Evolutionary conservation across 1,140 invertebrate genomes (phyloP).

Genomic region (Dendroctonus valens): DNA sequence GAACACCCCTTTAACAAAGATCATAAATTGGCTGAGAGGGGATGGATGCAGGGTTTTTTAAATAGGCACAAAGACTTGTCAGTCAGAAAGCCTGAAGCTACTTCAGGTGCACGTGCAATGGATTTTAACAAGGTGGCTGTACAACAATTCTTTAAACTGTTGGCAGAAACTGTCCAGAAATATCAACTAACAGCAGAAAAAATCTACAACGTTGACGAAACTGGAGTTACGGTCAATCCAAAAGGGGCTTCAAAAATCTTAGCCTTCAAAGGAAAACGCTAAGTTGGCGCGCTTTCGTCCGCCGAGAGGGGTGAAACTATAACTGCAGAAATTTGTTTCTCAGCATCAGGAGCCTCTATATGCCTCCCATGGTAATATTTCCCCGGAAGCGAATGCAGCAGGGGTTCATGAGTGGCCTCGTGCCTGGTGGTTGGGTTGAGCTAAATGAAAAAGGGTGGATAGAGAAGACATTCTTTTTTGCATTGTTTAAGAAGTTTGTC

Average conservation of each 20-base stretch:
- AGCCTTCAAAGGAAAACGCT: conserved; percentile 47
- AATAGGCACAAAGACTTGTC: conserved; percentile 41
- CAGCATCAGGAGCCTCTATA: no score
- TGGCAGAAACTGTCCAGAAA: conserved; percentile 37
- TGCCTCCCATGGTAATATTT: no score
- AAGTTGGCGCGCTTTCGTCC: conserved; percentile 52
- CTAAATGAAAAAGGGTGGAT: no score
- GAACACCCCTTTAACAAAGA: conserved; percentile 28
- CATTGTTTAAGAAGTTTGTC: no score
- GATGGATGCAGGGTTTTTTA: conserved; percentile 44
- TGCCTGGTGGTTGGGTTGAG: no score
- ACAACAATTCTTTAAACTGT: conserved; percentile 40
- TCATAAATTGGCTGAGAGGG: conserved; percentile 39
- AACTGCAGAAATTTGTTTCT: conserved; percentile 49
- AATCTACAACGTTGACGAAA: conserved; percentile 39
- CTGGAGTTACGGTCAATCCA: conserved; percentile 40
- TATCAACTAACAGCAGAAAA: conserved; percentile 42
- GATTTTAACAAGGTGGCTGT: conserved; percentile 47
- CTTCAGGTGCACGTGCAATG: conserved; percentile 43
- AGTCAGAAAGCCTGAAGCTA: conserved; percentile 45
- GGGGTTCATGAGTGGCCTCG: no score
- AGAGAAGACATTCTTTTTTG: no score
- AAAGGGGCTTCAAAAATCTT: conserved; percentile 52
- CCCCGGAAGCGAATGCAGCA: no score
- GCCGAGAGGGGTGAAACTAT: conserved; percentile 40